phyloP scores from a whole-genome alignment of 2,113 vertebrate genomes.

The Mus musculus region DNA sequence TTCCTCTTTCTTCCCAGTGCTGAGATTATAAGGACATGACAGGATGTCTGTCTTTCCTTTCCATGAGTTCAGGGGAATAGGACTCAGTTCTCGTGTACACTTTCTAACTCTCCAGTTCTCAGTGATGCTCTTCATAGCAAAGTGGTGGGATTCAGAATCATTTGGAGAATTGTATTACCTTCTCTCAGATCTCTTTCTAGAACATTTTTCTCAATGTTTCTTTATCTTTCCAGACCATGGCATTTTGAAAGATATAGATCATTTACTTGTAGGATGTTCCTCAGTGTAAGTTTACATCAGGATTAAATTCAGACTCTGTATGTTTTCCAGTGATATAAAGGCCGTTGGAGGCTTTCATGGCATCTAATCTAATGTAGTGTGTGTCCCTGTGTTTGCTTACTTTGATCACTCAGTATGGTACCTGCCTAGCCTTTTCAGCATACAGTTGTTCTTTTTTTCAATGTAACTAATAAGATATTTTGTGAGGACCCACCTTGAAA shows the following conservation, averaged over 20 bases:
- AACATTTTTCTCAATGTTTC: background rate
- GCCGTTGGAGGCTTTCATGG: background rate
- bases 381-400: background rate
- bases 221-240: background rate
- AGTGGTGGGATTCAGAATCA: conserved; percentile 8
- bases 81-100: background rate
- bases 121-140: conserved; percentile 26
- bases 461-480: conserved; percentile 4
- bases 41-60: no score
- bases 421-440: background rate
- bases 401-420: background rate
- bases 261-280: background rate
- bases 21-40: background rate
- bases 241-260: conserved; percentile 9
- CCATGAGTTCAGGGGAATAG: background rate
- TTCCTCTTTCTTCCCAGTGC: background rate
- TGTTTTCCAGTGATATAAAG: background rate
- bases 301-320: background rate
- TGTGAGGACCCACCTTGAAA: background rate
- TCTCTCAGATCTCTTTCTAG: background rate
- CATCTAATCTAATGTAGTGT: background rate
- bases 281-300: background rate
- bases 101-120: background rate
- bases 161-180: background rate
- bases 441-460: background rate